Conservation (phyloP, 2,113 vertebrate genomes). For the Lipophrys pholis region DNA sequence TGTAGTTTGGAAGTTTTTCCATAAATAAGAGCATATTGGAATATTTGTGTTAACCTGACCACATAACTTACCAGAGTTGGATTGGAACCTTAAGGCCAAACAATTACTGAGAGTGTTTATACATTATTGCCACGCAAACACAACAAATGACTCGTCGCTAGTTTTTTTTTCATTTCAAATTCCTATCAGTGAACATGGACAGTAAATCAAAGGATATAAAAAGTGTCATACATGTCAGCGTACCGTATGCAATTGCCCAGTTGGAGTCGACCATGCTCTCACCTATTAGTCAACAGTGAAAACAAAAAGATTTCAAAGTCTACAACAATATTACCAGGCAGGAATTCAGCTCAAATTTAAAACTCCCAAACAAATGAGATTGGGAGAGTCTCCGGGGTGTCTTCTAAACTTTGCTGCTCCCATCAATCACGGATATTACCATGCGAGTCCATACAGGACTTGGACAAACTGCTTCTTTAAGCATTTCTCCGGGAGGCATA, state of each 20-base stretch:
- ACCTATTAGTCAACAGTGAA: slow-evolving; percentile 55
- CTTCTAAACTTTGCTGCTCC: slow-evolving; percentile 66
- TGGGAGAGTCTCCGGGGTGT: slow-evolving; percentile 65
- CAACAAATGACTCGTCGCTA: too few species aligned
- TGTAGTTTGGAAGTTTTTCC: too few species aligned
- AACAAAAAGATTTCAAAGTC: slow-evolving; percentile 31
- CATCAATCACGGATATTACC: slow-evolving; percentile 78
- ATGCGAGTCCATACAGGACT: slow-evolving; percentile 60
- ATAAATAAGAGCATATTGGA: too few species aligned
- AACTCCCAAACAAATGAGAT: slow-evolving; percentile 75
- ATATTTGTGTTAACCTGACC: too few species aligned
- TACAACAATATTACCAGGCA: neutral
- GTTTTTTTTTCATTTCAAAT: too few species aligned
- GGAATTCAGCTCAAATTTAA: slow-evolving; percentile 69
- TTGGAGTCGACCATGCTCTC: slow-evolving; percentile 23
- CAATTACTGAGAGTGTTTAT: too few species aligned
- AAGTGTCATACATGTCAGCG: neutral
- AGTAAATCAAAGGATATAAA: too few species aligned
- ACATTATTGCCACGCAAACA: too few species aligned
- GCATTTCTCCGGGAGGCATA: slow-evolving; percentile 80
- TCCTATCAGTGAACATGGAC: too few species aligned
- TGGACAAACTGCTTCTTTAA: slow-evolving; percentile 82
- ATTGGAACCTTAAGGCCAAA: too few species aligned
- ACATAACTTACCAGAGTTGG: too few species aligned
- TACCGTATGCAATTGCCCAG: slow-evolving; percentile 6